Evolutionary conservation across 2,888 invertebrate species (phyloP).

Genomic region (Onchidella celtica): DNA sequence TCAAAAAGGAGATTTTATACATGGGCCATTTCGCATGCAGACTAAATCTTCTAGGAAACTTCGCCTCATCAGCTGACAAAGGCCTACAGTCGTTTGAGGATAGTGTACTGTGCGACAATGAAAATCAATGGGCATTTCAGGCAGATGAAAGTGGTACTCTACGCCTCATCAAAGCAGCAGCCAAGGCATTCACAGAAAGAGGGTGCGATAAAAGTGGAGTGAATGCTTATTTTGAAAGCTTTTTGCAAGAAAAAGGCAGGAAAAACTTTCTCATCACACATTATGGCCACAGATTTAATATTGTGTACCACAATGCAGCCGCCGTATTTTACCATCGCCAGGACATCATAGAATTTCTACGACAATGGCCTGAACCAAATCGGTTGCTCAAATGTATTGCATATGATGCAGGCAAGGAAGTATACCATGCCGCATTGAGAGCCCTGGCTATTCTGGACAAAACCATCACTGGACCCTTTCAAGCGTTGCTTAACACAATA

Average conservation of each 20-base stretch:
- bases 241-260: not conserved
- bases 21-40: not conserved
- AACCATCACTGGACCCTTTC: not conserved
- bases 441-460: constrained; percentile 4
- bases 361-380: not conserved
- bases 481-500: not conserved
- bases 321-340: not conserved
- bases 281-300: constrained; percentile 6
- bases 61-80: not conserved
- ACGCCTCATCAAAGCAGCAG: not conserved
- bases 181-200: not conserved
- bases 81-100: not conserved
- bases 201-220: constrained; percentile 7
- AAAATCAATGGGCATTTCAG: not conserved
- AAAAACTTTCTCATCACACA: not conserved
- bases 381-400: not conserved
- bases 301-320: not conserved
- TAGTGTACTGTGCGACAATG: not conserved
- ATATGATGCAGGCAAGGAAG: not conserved
- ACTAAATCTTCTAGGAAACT: not conserved
- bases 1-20: not conserved
- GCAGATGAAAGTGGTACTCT: not conserved
- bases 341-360: not conserved
- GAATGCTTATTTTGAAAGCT: not conserved
- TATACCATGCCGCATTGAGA: not conserved